A percentile compares a stretch with the other conserved stretches of the same genome.
Evolutionary conservation across 2,113 vertebrate species (phyloP).

Genomic region (Chloropsis hardwickii): DNA sequence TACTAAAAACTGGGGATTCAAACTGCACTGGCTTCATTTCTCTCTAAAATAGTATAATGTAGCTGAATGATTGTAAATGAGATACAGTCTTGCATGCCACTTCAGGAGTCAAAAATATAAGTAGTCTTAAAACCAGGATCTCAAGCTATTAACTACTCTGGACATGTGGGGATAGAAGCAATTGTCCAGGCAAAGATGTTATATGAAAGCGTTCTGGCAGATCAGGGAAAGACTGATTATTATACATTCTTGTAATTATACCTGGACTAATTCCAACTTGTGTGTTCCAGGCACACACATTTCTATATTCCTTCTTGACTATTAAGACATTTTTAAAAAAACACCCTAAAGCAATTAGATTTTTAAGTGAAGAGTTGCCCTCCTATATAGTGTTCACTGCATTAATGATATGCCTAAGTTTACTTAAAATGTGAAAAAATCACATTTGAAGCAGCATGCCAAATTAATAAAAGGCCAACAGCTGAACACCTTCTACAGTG

Average conservation of each 20-base stretch:
- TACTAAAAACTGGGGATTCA: background rate
- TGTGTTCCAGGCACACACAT: background rate
- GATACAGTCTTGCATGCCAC: background rate
- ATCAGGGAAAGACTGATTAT: background rate
- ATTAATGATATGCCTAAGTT: background rate
- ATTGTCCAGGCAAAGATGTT: background rate
- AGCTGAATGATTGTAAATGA: background rate
- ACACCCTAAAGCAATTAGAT: background rate
- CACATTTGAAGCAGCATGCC: background rate
- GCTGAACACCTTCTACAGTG: background rate
- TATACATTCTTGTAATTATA: background rate
- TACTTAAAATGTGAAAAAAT: background rate
- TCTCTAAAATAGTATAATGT: background rate
- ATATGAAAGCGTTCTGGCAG: background rate
- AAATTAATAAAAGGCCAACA: background rate
- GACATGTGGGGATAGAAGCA: background rate
- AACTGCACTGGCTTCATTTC: background rate
- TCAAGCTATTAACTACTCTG: background rate
- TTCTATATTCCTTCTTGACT: background rate
- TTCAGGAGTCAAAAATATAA: background rate
- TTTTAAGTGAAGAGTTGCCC: background rate
- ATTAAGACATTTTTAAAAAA: background rate
- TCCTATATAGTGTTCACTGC: background rate
- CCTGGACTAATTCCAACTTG: background rate
- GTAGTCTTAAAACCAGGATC: background rate